Base-by-base conservation (phyloP, 1,140 invertebrate genomes). In the Maniola jurtina region DNA sequence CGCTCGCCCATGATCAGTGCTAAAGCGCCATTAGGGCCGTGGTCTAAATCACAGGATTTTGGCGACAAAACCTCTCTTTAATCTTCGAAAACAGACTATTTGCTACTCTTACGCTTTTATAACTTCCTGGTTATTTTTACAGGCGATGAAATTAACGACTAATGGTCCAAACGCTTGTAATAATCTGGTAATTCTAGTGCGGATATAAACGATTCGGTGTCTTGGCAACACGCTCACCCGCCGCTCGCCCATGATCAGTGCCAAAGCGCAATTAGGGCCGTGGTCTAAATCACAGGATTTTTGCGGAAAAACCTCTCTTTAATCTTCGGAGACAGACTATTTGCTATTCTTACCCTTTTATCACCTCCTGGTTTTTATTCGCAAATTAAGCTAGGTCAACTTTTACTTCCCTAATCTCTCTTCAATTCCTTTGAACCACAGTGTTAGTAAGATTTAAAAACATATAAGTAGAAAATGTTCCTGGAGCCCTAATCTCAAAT, bases 61-160 rank as follows among this genome's bases (percentile, higher is more conserved):
- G 55, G 50, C 50, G 7, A 16, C 48, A 14, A 48, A 15, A 14
- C 5, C 6, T 48, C 13, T 15, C 13, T n/a, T 0, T 13, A 42
- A 42, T 10, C 40, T 42, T 42, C 5, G 40, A 42, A 42, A 5
- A 42, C 25, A 25, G 25, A 25, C 25, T 25, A 25, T 25, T 42
- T 42, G 13, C 40, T 10, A 42, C 40, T 42, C 25, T 25, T 25
- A 25, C 25, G 4, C n/a, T n/a, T n/a, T n/a, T n/a, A n/a, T n/a
- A n/a, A n/a, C n/a, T n/a, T n/a, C n/a, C n/a, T n/a, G n/a, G n/a
- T n/a, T n/a, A n/a, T n/a, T n/a, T n/a, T 65, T 71, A 73, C 48
- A 66, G 52, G 63, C 55, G 68, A 71, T 73, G 71, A 73, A 73
- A 15, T 73, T 71, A 73, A 73, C 61, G 60, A 65, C 62, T 56